These are phyloP conservation scores for Cyclina sinensis DNA, from an alignment of 1,140 invertebrate genomes.

Conservation along the genomic window DNA sequence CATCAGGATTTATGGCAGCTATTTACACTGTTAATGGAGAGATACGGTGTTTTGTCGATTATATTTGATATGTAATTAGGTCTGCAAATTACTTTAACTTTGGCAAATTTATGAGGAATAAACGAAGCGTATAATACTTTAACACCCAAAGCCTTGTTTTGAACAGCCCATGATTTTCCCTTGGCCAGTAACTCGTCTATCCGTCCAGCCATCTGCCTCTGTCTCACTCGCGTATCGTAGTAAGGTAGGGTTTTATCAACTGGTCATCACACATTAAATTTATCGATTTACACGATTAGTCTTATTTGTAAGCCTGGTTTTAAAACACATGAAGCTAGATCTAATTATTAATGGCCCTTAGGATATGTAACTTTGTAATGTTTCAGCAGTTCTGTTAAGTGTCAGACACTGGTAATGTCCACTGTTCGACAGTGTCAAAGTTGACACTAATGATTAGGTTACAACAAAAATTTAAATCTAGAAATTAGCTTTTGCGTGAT, in stretches of 20 bases:
- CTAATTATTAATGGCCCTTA: conserved; percentile 21
- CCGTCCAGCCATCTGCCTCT: conserved; percentile 37
- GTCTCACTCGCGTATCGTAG: conserved; percentile 43
- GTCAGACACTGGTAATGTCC: conserved; percentile 35
- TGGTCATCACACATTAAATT: conserved; percentile 48
- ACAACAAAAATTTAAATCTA: too few relatives aligned
- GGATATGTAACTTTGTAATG: conserved; percentile 17
- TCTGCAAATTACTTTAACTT: conserved; percentile 14
- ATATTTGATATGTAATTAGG: conserved; percentile 36
- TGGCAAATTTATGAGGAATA: conserved; percentile 12
- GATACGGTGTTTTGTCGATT: not conserved
- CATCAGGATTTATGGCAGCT: not conserved
- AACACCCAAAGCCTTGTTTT: conserved; percentile 43
- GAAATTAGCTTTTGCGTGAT: too few relatives aligned
- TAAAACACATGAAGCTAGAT: conserved; percentile 7
- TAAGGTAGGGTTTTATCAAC: not conserved
- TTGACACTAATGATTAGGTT: conserved; percentile 41
- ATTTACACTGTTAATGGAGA: conserved; percentile 11
- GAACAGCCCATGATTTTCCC: not conserved
- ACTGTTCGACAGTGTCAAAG: not conserved
- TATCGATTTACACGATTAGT: conserved; percentile 44
- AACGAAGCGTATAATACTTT: conserved; percentile 54
- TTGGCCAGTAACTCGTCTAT: conserved; percentile 16
- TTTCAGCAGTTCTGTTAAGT: conserved; percentile 12
- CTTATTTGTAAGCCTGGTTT: conserved; percentile 36